These are phyloP conservation scores for Amazona guildingii DNA, from an alignment of 2,113 vertebrate species.

Conservation along the genomic window DNA sequence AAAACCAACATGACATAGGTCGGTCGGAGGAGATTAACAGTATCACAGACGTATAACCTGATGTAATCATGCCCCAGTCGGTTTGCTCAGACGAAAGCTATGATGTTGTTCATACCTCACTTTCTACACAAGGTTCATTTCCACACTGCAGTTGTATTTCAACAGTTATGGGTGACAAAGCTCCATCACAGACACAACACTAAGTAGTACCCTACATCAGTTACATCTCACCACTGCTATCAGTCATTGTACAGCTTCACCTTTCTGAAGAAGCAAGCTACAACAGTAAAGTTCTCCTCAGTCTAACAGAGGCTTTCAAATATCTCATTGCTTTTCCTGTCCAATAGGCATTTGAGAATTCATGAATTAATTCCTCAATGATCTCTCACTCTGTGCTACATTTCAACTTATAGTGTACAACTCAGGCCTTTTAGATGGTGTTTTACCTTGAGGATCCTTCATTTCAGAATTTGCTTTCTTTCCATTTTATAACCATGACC, in stretches of 20 bases:
- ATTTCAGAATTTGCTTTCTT: not conserved
- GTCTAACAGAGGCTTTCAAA: not conserved
- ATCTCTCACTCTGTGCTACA: not conserved
- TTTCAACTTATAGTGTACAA: not conserved
- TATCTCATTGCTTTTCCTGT: not conserved
- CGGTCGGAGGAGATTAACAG: slow-evolving; percentile 30
- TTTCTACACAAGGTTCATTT: not conserved
- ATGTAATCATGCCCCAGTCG: not conserved
- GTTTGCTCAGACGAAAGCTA: not conserved
- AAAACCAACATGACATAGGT: slow-evolving; percentile 29
- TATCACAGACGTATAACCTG: not conserved
- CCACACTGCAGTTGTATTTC: not conserved
- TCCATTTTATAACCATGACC: not conserved
- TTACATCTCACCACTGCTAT: not conserved
- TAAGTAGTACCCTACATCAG: accelerated
- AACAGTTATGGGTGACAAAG: not conserved
- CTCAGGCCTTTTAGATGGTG: not conserved
- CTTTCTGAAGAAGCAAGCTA: not conserved
- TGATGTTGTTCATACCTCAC: not conserved
- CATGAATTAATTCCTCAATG: not conserved
- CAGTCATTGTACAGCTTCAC: not conserved
- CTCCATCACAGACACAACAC: not conserved
- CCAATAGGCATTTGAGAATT: not conserved
- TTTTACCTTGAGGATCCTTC: not conserved
- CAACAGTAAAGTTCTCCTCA: not conserved